These are phyloP conservation scores for Galaxea fascicularis DNA, from an alignment of 92 coral and sea anemone species.

Conservation along the genomic window DNA sequence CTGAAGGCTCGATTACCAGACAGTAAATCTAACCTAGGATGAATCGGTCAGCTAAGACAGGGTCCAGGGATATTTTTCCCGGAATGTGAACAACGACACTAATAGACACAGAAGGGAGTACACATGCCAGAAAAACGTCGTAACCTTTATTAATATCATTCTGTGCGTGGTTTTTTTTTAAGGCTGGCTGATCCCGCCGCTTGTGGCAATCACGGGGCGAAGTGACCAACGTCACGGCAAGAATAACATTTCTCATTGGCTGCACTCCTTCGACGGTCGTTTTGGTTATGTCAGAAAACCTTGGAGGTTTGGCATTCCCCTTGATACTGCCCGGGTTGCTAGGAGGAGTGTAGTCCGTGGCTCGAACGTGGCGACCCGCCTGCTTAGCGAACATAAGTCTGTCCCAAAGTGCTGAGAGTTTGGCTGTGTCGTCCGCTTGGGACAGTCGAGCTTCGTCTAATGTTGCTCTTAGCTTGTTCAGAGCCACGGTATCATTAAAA, in stretches of 20 bases:
- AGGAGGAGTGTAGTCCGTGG: background rate
- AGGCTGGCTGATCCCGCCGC: slow-evolving; percentile 7
- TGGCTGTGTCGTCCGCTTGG: slow-evolving; percentile 9
- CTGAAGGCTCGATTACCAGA: slow-evolving; percentile 34
- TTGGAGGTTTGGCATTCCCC: slow-evolving; percentile 19
- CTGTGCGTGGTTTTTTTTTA: slow-evolving; percentile 16
- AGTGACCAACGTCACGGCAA: slow-evolving; percentile 41
- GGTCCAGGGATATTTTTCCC: background rate
- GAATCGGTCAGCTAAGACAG: slow-evolving; percentile 22
- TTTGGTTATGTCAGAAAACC: background rate
- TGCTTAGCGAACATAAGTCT: slow-evolving; percentile 29
- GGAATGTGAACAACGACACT: too few species aligned
- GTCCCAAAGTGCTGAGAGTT: slow-evolving; percentile 29
- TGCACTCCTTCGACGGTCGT: slow-evolving; percentile 10
- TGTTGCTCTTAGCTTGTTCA: background rate
- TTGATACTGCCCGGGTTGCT: slow-evolving; percentile 6
- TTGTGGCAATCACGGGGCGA: slow-evolving; percentile 43
- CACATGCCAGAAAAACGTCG: background rate
- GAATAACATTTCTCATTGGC: slow-evolving; percentile 15
- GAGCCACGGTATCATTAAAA: slow-evolving; percentile 32
- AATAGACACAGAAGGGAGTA: background rate
- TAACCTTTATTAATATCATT: slow-evolving; percentile 13
- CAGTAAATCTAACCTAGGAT: slow-evolving; percentile 44
- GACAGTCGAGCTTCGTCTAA: slow-evolving; percentile 20
- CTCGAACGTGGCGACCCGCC: slow-evolving; percentile 36